Percentiles rank a stretch among this genome's conserved stretches.
These are phyloP conservation scores for Alca torda DNA, from an alignment of 2,797 vertebrate species.

Conservation along the genomic window DNA sequence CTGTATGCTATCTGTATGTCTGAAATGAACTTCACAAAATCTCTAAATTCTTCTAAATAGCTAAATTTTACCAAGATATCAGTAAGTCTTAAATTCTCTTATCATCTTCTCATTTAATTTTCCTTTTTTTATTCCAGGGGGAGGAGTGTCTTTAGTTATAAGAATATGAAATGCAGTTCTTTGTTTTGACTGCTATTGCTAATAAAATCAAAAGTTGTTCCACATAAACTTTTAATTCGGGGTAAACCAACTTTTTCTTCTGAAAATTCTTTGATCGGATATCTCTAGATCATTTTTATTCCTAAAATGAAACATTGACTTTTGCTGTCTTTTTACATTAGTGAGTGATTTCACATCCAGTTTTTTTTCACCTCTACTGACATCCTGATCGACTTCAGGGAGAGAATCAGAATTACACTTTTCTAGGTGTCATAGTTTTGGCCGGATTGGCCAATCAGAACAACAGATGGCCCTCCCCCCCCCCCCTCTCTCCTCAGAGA, in stretches of 20 bases:
- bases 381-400: background rate
- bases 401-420: background rate
- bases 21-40: background rate
- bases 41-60: background rate
- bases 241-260: background rate
- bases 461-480: too few species aligned
- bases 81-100: background rate
- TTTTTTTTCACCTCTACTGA: background rate
- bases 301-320: background rate
- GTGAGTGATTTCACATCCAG: background rate
- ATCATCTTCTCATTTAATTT: background rate
- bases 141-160: background rate
- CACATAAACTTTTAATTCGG: background rate
- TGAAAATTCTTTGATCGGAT: background rate
- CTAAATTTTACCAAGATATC: background rate
- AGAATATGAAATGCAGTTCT: background rate
- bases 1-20: background rate
- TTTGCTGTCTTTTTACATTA: background rate
- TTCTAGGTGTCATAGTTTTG: background rate
- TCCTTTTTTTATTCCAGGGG: background rate
- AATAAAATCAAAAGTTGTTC: background rate
- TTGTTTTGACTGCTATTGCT: background rate
- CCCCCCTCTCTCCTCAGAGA: too few species aligned
- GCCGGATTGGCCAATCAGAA: too few species aligned
- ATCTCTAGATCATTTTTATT: background rate